Evolutionary conservation across 2,113 vertebrate genomes (phyloP), one percentile per base, ranked within the genome.

Genomic region (Tupaia tana): DNA sequence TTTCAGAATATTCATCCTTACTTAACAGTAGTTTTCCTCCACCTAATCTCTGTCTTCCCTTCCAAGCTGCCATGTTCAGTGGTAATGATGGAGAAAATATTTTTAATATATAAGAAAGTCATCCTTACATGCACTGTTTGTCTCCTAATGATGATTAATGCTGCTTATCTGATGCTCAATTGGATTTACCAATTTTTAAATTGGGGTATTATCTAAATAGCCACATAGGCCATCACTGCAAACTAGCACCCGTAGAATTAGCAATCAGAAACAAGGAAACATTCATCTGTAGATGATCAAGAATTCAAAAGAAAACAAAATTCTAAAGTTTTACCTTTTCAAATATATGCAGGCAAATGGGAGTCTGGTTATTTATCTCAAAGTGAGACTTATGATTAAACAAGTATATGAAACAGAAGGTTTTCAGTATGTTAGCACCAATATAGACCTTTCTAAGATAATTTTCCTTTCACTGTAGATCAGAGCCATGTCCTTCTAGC

Each of bases 111-210:
- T 79, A 95, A 96, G 43, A 94, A 97, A 97, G 29, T 19, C 52
- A 94, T 43, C 54, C 93, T 92, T 52, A 88, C 0, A 19, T 59
- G 90, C 92, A 86, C 66, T 93, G 70, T 91, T 97, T 97, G 66
- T 93, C 80, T 97, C 95, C 86, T 97, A 97, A 97, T 93, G 69
- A 90, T 94, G 96, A 97, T 88, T 88, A 96, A 96, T 97, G 83
- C 43, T 92, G 63, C 67, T 95, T 90, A 91, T 66, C 77, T 89
- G 61, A 84, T 54, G 43, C 58, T 89, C 88, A 90, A 88, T 56
- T 87, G 85, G 75, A 93, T 96, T 63, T 29, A 95, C 82, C 69
- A 96, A 80, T 97, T 97, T 96, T 93, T 91, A 97, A 92, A 7
- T 43, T 93, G 90, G 19, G 58, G 94, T 81, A 73, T 93, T 88